Conservation (phyloP, 2,797 vertebrate genomes). For the Tangara arthus region DNA sequence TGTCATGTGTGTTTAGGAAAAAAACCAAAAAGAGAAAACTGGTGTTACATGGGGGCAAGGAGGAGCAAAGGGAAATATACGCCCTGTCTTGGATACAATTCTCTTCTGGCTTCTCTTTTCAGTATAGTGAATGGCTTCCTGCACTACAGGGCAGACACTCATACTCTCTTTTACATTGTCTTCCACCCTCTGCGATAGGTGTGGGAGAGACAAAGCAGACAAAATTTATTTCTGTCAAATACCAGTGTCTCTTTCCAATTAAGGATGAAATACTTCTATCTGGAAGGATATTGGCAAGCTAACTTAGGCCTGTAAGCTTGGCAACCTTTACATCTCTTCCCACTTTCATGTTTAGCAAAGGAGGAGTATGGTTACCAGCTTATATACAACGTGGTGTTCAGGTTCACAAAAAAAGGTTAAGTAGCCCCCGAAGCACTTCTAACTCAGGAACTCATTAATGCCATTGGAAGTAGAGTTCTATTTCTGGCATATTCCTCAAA, state of each 20-base stretch:
- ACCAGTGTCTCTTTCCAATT: not conserved
- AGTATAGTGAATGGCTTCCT: not conserved
- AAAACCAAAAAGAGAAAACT: not conserved
- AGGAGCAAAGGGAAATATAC: not conserved
- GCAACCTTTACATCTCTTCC: not conserved
- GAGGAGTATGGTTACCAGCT: not conserved
- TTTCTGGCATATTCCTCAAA: not conserved
- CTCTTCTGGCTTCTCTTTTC: not conserved
- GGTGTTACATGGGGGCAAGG: not conserved
- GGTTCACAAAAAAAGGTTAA: not conserved
- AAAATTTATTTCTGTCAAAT: not conserved
- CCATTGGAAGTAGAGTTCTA: not conserved
- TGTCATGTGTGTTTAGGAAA: not conserved
- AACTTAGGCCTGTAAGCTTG: not conserved
- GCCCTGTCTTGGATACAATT: not conserved
- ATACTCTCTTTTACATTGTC: not conserved
- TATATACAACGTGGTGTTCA: accelerated
- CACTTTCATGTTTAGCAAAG: not conserved
- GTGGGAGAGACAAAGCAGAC: not conserved
- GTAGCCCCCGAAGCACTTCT: not conserved
- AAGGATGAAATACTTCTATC: not conserved
- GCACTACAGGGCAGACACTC: not conserved
- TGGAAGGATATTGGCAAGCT: not conserved
- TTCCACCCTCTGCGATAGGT: not conserved
- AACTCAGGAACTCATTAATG: not conserved